Evolutionary conservation across 2,113 vertebrate species (phyloP).

Genomic region (Myotis yumanensis): DNA sequence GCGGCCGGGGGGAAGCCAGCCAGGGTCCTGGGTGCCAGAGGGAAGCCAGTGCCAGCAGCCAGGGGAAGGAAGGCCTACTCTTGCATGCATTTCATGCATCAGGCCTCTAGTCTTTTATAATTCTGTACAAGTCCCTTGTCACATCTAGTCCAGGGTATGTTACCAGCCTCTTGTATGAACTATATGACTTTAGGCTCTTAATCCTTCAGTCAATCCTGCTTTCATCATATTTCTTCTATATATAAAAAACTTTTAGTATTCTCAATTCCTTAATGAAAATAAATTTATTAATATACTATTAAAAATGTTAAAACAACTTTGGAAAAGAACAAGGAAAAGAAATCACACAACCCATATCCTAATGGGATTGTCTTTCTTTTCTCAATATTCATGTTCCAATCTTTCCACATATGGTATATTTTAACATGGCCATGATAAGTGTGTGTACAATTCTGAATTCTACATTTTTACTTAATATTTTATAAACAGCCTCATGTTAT

Average conservation of each 20-base stretch:
- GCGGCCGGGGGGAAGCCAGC: no score
- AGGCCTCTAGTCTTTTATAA: background rate
- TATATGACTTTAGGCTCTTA: background rate
- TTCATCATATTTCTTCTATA: slow-evolving; percentile 24
- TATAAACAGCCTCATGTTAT: slow-evolving; percentile 19
- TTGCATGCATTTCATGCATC: no score
- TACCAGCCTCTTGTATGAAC: background rate
- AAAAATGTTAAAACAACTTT: background rate
- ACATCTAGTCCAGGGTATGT: background rate
- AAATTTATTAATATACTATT: slow-evolving; percentile 28
- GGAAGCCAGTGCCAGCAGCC: no score
- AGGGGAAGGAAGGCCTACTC: no score
- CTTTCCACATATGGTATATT: background rate
- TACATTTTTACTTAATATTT: slow-evolving; percentile 33
- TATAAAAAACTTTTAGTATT: background rate
- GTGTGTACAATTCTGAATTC: background rate
- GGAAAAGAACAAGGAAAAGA: background rate
- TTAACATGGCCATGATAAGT: background rate
- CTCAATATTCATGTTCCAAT: slow-evolving; percentile 16
- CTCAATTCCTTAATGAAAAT: background rate
- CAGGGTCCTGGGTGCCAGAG: no score
- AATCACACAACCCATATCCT: slow-evolving; percentile 36
- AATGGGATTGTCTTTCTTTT: background rate
- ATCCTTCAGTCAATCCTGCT: background rate
- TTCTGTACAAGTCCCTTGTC: background rate